phyloP scores from a whole-genome alignment of 1,140 invertebrate species.

The Zaprionus ghesquierei region DNA sequence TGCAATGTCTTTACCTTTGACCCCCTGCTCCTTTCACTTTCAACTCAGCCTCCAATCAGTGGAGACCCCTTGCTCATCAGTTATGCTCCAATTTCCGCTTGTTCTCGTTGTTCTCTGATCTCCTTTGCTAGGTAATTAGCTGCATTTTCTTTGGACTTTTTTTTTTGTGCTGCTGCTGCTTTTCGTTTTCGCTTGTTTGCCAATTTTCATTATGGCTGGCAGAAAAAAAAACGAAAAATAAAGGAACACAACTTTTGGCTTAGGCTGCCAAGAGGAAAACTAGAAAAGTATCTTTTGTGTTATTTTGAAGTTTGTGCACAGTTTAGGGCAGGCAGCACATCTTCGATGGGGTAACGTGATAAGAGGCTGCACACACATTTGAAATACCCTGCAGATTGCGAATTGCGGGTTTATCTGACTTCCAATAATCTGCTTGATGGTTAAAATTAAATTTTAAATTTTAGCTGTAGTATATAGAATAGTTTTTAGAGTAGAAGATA shows the following conservation, averaged over 20 bases:
- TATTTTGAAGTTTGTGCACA: not conserved
- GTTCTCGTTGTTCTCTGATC: not conserved
- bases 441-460: too few relatives aligned
- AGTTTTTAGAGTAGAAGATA: not conserved
- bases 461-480: not conserved
- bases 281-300: slow-evolving; percentile 1
- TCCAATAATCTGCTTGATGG: too few relatives aligned
- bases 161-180: slow-evolving; percentile 12
- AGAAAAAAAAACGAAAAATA: slow-evolving; percentile 7
- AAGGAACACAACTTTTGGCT: not conserved
- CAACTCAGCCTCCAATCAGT: slow-evolving; percentile 20
- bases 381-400: not conserved
- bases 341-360: not conserved
- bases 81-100: slow-evolving; percentile 49
- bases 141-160: slow-evolving; percentile 12
- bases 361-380: not conserved
- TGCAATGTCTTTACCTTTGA: slow-evolving; percentile 43
- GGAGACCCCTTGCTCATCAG: too few relatives aligned
- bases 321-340: not conserved
- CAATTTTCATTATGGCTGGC: slow-evolving; percentile 16
- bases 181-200: slow-evolving; percentile 24
- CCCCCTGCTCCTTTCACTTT: slow-evolving; percentile 45
- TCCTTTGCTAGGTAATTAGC: slow-evolving; percentile 21
- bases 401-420: not conserved
- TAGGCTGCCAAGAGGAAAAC: slow-evolving; percentile 18